A percentile compares a stretch with the other conserved stretches of the same genome.
Evolutionary conservation across 2,113 vertebrate genomes (phyloP).

Genomic region (Cynoglossus semilaevis): DNA sequence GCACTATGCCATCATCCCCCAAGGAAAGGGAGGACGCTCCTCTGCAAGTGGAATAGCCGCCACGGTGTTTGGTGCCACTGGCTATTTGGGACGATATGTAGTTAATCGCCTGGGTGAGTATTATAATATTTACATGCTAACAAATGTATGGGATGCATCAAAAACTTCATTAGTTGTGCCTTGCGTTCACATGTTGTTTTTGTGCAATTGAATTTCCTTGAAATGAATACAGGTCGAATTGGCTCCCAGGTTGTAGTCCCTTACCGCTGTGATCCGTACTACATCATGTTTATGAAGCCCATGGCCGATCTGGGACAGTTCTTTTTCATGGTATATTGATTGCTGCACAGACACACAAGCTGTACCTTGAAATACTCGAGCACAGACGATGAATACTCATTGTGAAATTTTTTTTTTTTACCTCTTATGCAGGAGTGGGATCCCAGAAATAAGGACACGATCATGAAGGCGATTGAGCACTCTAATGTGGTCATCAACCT

Average conservation of each 20-base stretch:
- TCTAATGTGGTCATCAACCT: slow-evolving; percentile 96
- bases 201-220: not conserved
- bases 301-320: slow-evolving; percentile 97
- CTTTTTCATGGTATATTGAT: slow-evolving; percentile 82
- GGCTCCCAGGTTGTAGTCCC: slow-evolving; percentile 92
- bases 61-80: slow-evolving; percentile 94
- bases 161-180: too few species aligned
- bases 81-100: slow-evolving; percentile 92
- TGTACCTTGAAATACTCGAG: not conserved
- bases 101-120: slow-evolving; percentile 88
- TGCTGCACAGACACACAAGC: not conserved
- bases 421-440: slow-evolving; percentile 85
- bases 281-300: slow-evolving; percentile 86
- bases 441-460: slow-evolving; percentile 83
- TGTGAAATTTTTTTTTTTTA: too few species aligned
- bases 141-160: not conserved
- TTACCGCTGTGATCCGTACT: slow-evolving; percentile 89
- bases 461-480: slow-evolving; percentile 81
- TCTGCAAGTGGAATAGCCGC: slow-evolving; percentile 91
- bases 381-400: not conserved
- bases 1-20: slow-evolving; percentile 84
- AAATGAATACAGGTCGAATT: slow-evolving; percentile 80
- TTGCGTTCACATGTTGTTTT: too few species aligned
- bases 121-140: not conserved
- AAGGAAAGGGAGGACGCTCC: slow-evolving; percentile 88